A percentile compares a stretch with the other conserved stretches of the same genome.
Conservation (phyloP, 2,113 vertebrate species). For the Cynoglossus semilaevis region DNA sequence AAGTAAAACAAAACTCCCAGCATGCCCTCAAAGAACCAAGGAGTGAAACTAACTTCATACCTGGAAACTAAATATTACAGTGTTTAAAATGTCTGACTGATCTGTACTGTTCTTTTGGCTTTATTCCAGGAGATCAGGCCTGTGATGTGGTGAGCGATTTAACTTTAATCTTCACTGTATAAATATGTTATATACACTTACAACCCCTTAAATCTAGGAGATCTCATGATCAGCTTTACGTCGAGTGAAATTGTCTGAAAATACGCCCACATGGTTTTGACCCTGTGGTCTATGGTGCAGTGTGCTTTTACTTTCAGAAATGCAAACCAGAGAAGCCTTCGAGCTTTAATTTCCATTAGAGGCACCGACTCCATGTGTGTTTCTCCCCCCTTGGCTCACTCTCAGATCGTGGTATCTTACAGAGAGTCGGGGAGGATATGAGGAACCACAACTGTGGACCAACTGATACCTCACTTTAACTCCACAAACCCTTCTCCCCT, state of each 20-base stretch:
- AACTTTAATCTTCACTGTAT: background rate
- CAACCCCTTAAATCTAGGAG: background rate
- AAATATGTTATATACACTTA: background rate
- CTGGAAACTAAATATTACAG: background rate
- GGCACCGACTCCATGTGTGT: conserved; percentile 46
- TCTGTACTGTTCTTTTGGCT: background rate
- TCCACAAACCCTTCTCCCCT: conserved; percentile 20
- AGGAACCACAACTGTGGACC: conserved; percentile 35
- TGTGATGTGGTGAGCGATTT: background rate
- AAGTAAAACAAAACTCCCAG: conserved; percentile 2
- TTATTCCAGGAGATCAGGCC: background rate
- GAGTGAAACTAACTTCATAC: background rate
- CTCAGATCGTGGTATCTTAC: conserved; percentile 38
- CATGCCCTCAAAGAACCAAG: background rate
- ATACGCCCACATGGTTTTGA: conserved; percentile 23
- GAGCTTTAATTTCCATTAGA: conserved; percentile 43
- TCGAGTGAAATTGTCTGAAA: conserved; percentile 5
- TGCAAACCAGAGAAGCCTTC: conserved; percentile 42
- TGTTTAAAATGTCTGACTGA: background rate
- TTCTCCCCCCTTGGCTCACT: conserved; percentile 13
- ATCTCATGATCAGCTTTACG: conserved; percentile 1
- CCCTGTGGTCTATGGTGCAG: conserved; percentile 16
- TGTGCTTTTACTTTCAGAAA: conserved; percentile 55
- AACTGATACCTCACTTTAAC: conserved; percentile 23
- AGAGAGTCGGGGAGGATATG: conserved; percentile 27